Percentiles rank a stretch among this genome's conserved stretches.
Conservation (phyloP, 2,797 vertebrate species). For the Sparidentex hasta region DNA sequence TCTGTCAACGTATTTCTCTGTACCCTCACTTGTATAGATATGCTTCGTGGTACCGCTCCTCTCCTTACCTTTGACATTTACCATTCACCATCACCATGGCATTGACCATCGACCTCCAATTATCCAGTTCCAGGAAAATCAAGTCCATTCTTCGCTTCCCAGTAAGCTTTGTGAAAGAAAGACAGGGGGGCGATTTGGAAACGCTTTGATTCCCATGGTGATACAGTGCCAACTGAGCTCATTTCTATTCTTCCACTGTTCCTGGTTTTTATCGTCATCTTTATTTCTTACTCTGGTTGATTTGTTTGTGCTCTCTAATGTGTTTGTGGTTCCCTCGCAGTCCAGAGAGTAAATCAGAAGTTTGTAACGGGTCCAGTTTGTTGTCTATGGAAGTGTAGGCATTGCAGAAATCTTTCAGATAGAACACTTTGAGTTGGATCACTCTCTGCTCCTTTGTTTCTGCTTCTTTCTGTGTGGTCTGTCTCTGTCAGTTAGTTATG, state of each 20-base stretch:
- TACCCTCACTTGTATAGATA: neutral
- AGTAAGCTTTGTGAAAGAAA: slow-evolving; percentile 45
- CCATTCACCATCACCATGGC: slow-evolving; percentile 41
- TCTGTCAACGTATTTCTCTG: neutral
- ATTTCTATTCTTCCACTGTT: slow-evolving; percentile 51
- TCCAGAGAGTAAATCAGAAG: neutral
- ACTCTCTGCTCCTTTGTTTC: neutral
- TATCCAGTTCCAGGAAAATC: slow-evolving; percentile 44
- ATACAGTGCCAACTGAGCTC: slow-evolving; percentile 52
- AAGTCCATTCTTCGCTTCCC: slow-evolving; percentile 49
- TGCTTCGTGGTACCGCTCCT: neutral
- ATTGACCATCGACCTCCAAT: slow-evolving; percentile 23
- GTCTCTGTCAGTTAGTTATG: neutral
- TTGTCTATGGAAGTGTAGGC: slow-evolving; percentile 3
- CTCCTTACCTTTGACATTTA: slow-evolving; percentile 34
- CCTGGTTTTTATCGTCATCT: slow-evolving; percentile 20
- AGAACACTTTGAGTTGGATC: neutral
- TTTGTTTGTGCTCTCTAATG: slow-evolving; percentile 37
- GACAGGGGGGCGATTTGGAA: slow-evolving; percentile 31
- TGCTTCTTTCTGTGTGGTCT: neutral
- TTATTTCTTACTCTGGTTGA: slow-evolving; percentile 12
- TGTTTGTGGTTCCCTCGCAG: slow-evolving; percentile 25
- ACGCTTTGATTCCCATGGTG: slow-evolving; percentile 45
- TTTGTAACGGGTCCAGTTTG: slow-evolving; percentile 6
- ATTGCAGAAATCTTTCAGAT: slow-evolving; percentile 6